Base-by-base conservation (phyloP, 2,888 invertebrate genomes). In the Troides aeacus region DNA sequence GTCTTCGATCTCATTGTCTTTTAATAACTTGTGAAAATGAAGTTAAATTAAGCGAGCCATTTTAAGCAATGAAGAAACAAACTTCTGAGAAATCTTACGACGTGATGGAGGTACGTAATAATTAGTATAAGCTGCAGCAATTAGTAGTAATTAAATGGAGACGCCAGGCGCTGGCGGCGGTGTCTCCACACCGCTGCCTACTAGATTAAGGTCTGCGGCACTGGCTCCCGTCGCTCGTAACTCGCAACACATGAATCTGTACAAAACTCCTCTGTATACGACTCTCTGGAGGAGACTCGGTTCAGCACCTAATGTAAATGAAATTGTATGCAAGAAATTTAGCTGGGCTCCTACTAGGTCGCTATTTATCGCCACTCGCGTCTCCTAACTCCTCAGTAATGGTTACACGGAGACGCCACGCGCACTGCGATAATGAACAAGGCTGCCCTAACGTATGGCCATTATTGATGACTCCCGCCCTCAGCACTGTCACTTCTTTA, bases 261-360 rank as follows among this genome's bases (percentile, higher is more conserved):
- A 85, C 85, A 85, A 85, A 85, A 88, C 84, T 85, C 88, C 46
- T 12, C 46, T 46, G 46, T 46, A 84, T 86, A 89, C 82, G 89
- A 84, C 83, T 88, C 91, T 86, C 90, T 73, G 75, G 86, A 90
- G 89, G 80, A 84, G 83, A 79, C 82, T 84, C 77, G 79, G 84
- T 81, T 89, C 88, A 87, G 84, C 88, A 90, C 89, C 88, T 89
- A 89, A 91, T 91, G 90, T 92, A 90, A 91, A 91, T 90, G 86
- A 90, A 92, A 92, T 91, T 92, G 88, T 90, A 89, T 85, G 86
- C 89, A 88, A 88, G 86, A 88, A 90, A 91, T 90, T 90, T 90
- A 91, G 88, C 90, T 87, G 82, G 83, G 84, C 83, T 87, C 79
- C 87, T 87, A 78, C 87, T 87, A 78, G 85, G 82, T 87, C 84